Evolutionary conservation across 2,797 vertebrate species (phyloP), one percentile per base, ranked within the genome.

Genomic region (Melanogrammus aeglefinus): DNA sequence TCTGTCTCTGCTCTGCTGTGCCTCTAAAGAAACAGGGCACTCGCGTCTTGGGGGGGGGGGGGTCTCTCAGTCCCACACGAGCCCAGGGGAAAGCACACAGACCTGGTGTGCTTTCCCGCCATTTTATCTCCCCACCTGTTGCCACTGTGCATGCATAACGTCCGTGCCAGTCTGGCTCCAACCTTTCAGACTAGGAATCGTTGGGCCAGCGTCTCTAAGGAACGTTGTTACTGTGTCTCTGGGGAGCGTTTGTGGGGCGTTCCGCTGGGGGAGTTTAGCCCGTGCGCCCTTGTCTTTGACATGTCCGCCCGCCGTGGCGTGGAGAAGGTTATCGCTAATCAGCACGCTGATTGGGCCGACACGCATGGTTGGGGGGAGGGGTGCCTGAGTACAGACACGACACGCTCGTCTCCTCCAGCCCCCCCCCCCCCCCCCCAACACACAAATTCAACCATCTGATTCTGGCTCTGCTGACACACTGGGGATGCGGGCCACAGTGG

Each of bases 361-460:
- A 16, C 16, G 6, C 6, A 21, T 6, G 16, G 51, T 6, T 16
- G 51, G 51, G 16, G 16, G 51, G 18, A 1, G 6, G n/a, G n/a
- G n/a, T 1, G 24, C 21, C 69, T 12, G 70, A 72, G 70, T 18
- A 31, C 27, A 72, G 29, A 72, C 27, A 31, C 27, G 29, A 29
- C 10, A 5, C 70, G 12, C 69, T 24, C n/a, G 69, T 31, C n/a
- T 70, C 44, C 44, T 47, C 44, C 13, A 13, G 1, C 41, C 36
- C 36, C 82, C 80, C 86, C 76, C 82, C 72, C 80, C 86, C 41
- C 10, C 41, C 10, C 41, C 10, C 10, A 13, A 47, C 41, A 13
- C 41, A 47, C 41, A 47, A 13, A 51, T 16, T 77, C 86, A 88
- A 86, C 81, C 87, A 84, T 82, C 72, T 80, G 86, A 78, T 72